Base-by-base conservation (phyloP, 2,797 vertebrate genomes). In the Acipenser oxyrinchus region DNA sequence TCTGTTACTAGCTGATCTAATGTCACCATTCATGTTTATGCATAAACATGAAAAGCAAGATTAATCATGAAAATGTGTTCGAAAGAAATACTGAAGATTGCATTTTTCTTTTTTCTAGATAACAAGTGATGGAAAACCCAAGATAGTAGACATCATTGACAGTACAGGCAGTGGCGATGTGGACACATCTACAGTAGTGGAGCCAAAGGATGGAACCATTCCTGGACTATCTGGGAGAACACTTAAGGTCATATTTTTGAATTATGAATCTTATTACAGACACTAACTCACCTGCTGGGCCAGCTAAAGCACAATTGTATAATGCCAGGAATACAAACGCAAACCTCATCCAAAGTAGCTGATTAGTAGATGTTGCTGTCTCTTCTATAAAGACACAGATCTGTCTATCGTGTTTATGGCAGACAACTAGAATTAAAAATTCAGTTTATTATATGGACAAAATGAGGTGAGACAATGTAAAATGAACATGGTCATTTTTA, bases 91-190 rank as follows among this genome's bases (percentile, higher is more conserved):
- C 15, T 18, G 49, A 48, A 55, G 53, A 10, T 55, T 64, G 53
- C 37, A 10, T 7, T 18, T 12, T 59, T 55, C n/a, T 63, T 8
- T 8, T 11, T 48, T 66, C 64, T 68, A 99, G 97, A 80, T 91
- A 77, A 99, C 97, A 70, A 93, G 94, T 61, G 95, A 99, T 69
- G 94, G 94, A 59, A 98, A 95, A 75, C 94, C 97, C 65, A 99
- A 99, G 89, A 95, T 99, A 66, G 70, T 99, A 65, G 96, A 98
- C 77, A 98, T 99, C 78, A 96, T 99, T 50, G 97, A 99, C 72
- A 99, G 96, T 0, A 99, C 97, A 6, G 97, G 97, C 77, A 99
- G 97, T 68, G 96, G 97, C 5, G 97, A 99, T 65, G 95, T 99
- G 75, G 96, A 93, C 78, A 98, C 94, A 57, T 84, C 84, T 68